Evolutionary conservation across 2,797 vertebrate genomes (phyloP).

Genomic region (Anas capensis): DNA sequence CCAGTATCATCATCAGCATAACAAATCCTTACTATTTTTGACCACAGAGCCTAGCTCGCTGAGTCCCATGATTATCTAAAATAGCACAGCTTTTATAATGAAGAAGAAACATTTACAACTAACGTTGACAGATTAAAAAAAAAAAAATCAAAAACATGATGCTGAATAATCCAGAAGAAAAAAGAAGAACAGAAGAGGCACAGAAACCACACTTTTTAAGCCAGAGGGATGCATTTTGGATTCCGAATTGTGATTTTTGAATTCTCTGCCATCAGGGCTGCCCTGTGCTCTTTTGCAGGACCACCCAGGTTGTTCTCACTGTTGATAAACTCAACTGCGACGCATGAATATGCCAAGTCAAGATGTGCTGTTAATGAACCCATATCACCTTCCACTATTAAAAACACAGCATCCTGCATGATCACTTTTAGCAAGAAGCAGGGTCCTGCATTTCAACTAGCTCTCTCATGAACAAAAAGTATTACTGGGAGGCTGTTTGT

Average conservation of each 20-base stretch:
- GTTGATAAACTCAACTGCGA: accelerated
- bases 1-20: neutral
- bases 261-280: neutral
- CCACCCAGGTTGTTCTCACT: accelerated
- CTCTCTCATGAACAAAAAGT: neutral
- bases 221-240: neutral
- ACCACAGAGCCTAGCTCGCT: neutral
- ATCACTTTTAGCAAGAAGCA: neutral
- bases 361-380: neutral
- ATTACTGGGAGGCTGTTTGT: neutral
- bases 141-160: neutral
- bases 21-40: neutral
- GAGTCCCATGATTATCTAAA: neutral
- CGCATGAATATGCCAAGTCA: neutral
- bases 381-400: neutral
- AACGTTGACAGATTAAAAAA: accelerated
- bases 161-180: neutral
- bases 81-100: neutral
- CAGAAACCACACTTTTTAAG: neutral
- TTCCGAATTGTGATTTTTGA: neutral
- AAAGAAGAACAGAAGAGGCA: neutral
- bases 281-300: accelerated
- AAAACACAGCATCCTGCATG: neutral
- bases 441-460: neutral
- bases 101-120: neutral